Evolutionary conservation across 1,140 invertebrate genomes (phyloP).

Genomic region (Catajapyx aquilonaris): DNA sequence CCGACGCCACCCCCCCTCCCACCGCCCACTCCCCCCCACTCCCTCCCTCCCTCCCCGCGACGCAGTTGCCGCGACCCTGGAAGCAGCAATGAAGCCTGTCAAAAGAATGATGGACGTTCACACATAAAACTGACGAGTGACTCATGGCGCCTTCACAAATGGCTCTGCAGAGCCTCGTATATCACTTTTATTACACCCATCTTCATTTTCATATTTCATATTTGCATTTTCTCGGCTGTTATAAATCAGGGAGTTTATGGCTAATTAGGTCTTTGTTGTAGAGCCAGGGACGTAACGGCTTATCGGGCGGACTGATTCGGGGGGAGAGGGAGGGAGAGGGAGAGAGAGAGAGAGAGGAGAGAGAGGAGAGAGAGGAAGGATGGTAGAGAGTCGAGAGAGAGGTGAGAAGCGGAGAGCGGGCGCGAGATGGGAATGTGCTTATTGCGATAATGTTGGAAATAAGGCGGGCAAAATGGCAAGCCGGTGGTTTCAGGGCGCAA

Average conservation of each 20-base stretch:
- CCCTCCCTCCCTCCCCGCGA: conserved; percentile 9
- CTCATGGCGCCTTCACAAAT: conserved; percentile 39
- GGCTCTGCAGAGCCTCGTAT: conserved; percentile 47
- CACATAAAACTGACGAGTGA: conserved; percentile 35
- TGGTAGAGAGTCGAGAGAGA: background rate
- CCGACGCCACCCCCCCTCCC: background rate
- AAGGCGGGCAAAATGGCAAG: conserved; percentile 5
- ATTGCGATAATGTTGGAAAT: conserved; percentile 8
- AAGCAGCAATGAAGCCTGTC: conserved; percentile 41
- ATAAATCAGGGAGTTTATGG: conserved; percentile 43
- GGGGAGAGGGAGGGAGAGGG: conserved; percentile 1
- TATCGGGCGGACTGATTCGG: conserved; percentile 18
- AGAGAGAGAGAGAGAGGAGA: background rate
- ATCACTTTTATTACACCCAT: conserved; percentile 57
- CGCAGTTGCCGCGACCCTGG: too few relatives aligned
- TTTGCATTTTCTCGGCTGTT: conserved; percentile 37
- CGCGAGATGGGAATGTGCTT: conserved; percentile 3
- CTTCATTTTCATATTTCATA: conserved; percentile 64
- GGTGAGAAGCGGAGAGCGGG: background rate
- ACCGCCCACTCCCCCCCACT: conserved; percentile 4
- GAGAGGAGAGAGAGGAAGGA: background rate
- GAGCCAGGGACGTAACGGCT: conserved; percentile 21
- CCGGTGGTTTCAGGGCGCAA: too few relatives aligned
- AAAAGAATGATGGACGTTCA: conserved; percentile 40
- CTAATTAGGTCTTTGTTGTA: conserved; percentile 38